Evolutionary conservation across 2,113 vertebrate species (phyloP).

Genomic region (Salvator merianae): DNA sequence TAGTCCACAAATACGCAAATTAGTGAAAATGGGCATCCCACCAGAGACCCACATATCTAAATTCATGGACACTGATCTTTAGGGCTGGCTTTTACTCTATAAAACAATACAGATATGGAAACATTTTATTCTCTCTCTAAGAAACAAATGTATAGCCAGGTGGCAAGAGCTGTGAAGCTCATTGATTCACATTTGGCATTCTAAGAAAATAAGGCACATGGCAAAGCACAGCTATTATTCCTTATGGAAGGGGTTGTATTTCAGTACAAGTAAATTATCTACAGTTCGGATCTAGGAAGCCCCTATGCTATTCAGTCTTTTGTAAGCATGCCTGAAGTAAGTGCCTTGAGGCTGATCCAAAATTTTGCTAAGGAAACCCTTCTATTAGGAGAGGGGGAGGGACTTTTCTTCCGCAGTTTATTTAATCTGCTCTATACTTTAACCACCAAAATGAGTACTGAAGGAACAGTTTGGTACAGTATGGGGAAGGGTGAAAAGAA

Average conservation of each 20-base stretch:
- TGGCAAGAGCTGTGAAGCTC: conserved; percentile 45
- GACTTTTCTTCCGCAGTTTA: too few species aligned
- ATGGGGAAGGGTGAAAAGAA: too few species aligned
- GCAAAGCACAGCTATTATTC: conserved; percentile 47
- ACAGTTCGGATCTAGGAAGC: too few species aligned
- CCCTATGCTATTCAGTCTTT: background rate
- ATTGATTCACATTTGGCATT: conserved; percentile 36
- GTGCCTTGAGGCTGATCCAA: background rate
- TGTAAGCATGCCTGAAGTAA: background rate
- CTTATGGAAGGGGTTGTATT: conserved; percentile 25
- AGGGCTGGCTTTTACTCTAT: conserved; percentile 55
- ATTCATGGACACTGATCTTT: too few species aligned
- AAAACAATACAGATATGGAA: conserved; percentile 29
- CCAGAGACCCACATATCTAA: too few species aligned
- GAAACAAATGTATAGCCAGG: conserved; percentile 43
- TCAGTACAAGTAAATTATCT: background rate
- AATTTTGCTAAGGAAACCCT: too few species aligned
- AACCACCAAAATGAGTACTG: too few species aligned
- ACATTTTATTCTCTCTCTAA: conserved; percentile 42
- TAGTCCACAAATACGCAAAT: too few species aligned
- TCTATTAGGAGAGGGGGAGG: too few species aligned
- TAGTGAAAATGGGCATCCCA: too few species aligned
- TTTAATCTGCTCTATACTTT: too few species aligned
- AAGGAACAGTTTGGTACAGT: too few species aligned
- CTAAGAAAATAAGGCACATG: conserved; percentile 46